Base-by-base conservation (phyloP, 2,888 invertebrate species). In the Fabriciana adippe region DNA sequence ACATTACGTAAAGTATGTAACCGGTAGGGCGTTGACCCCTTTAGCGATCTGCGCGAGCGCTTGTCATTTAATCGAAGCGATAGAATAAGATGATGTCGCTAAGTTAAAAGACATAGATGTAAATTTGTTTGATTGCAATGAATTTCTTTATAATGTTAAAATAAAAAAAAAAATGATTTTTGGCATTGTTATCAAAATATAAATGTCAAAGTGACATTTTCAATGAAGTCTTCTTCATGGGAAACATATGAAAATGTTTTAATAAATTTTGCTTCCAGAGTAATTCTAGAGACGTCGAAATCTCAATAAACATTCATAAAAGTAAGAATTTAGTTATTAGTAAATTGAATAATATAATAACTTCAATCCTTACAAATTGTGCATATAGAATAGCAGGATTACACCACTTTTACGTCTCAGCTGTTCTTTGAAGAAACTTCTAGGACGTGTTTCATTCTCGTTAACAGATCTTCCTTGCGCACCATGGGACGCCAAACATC, bases 1-100 rank as follows among this genome's bases (percentile, higher is more conserved):
- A 90, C 90, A 90, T 92, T 90, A 89, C 90, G 89, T 91, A 90
- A 92, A 73, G 80, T 83, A 84, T 87, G 89, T 91, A 91, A 91
- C 90, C 89, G 90, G 76, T 84, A 87, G 91, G 90, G 81, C 91
- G 75, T 79, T 85, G 89, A 90, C 89, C 90, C 74, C 75, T 47
- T 47, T 47, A 68, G 76, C 82, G 87, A 89, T 86, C 85, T 87
- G 92, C 92, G 92, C 90, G 81, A 81, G 82, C 90, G 91, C 87
- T 81, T 84, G 83, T 86, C 86, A 81, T 84, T 86, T 80, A 78
- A 80, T 80, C 80, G 79, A 78, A 60, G 54, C 70, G 76, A 51
- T 70, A 74, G 73, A 73, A 41, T 68, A 69, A 66, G 54, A 14
- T 56, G 48, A 15, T 26, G 59, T 64, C 72, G 75, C 72, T 51